These are phyloP conservation scores for Papilio xuthus DNA, from an alignment of 1,140 invertebrate genomes.

Conservation along the genomic window DNA sequence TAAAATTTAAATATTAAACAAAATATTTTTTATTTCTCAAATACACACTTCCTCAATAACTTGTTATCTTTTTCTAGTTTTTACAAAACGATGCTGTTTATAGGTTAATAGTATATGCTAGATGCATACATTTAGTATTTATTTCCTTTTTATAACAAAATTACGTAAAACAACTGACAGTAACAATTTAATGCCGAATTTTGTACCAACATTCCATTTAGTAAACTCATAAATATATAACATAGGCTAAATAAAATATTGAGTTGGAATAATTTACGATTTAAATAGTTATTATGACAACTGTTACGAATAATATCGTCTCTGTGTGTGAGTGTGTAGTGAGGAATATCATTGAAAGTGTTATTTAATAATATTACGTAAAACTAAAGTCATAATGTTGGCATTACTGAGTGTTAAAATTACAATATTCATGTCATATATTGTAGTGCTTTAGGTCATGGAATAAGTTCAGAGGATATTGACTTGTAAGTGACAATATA, in stretches of 20 bases:
- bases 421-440: conserved; percentile 1
- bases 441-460: background rate
- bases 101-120: conserved; percentile 1
- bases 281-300: background rate
- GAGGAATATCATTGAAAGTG: background rate
- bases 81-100: background rate
- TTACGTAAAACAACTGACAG: background rate
- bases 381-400: background rate
- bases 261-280: background rate
- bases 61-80: background rate
- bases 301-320: background rate
- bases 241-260: background rate
- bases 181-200: background rate
- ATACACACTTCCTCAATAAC: background rate
- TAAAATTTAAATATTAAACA: background rate
- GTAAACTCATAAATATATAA: background rate
- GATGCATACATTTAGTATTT: background rate
- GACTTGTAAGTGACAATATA: no score
- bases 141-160: conserved; percentile 1
- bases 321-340: background rate
- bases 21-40: background rate
- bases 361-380: conserved; percentile 8
- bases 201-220: background rate
- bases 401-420: background rate
- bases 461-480: background rate